A percentile compares a stretch with the other conserved stretches of the same genome.
These are phyloP conservation scores for Uloborus plumipes DNA, from an alignment of 2,888 invertebrate genomes.

Conservation along the genomic window DNA sequence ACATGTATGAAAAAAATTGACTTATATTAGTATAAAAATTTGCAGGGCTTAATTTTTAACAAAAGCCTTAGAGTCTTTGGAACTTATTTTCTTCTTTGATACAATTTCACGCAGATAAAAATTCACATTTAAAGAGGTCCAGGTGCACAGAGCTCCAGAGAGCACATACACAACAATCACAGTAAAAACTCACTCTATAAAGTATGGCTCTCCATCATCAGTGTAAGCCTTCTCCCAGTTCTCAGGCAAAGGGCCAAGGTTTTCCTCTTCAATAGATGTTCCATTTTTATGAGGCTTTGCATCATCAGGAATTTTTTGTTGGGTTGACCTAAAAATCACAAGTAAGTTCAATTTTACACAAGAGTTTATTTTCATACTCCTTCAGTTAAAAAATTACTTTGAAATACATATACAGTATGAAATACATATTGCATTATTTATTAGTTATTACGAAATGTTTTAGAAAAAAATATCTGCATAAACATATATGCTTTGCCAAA, in stretches of 20 bases:
- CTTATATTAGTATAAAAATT: too few relatives aligned
- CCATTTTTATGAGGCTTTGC: conserved; percentile 23
- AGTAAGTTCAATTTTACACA: background rate
- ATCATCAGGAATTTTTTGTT: conserved; percentile 36
- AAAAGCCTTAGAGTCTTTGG: too few relatives aligned
- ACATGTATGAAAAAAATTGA: too few relatives aligned
- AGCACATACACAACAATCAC: background rate
- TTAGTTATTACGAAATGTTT: background rate
- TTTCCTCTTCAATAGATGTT: conserved; percentile 69
- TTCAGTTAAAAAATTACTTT: too few relatives aligned
- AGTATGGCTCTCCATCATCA: conserved; percentile 96
- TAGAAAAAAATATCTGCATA: too few relatives aligned
- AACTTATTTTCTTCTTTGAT: too few relatives aligned
- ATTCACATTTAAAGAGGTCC: too few relatives aligned
- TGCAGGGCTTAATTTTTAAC: too few relatives aligned
- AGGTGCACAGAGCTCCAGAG: too few relatives aligned
- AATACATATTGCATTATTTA: background rate
- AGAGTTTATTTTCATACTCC: background rate
- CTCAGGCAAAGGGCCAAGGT: conserved; percentile 89
- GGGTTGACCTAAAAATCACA: conserved; percentile 25
- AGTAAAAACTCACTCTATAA: conserved; percentile 81
- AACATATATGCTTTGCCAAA: too few relatives aligned
- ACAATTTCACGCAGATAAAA: too few relatives aligned
- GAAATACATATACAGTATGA: background rate
- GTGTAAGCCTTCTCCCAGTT: conserved; percentile 99